Conservation (phyloP, 2,888 invertebrate species). For the Cactoblastis cactorum region DNA sequence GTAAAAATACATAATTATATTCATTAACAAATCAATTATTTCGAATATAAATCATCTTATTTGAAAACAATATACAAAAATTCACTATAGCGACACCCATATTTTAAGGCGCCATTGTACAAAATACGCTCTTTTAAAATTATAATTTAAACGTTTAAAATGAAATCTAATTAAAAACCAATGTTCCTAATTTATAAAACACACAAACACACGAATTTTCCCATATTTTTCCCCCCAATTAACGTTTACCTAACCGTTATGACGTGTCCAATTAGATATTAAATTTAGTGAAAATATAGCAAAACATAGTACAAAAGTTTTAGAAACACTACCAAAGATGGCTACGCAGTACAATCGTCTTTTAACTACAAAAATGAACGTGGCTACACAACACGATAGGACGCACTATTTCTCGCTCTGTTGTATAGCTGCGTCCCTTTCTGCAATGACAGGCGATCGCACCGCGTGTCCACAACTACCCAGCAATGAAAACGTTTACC, state of each 20-base stretch:
- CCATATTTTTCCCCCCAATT: slow-evolving; percentile 48
- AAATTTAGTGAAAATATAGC: slow-evolving; percentile 77
- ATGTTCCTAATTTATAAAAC: slow-evolving; percentile 28
- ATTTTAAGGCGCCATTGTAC: slow-evolving; percentile 53
- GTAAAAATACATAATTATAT: slow-evolving; percentile 76
- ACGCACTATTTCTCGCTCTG: neutral
- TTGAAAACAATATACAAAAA: slow-evolving; percentile 71
- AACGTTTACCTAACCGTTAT: slow-evolving; percentile 52
- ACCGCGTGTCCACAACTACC: slow-evolving; percentile 44
- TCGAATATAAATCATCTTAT: slow-evolving; percentile 71
- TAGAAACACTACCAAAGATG: slow-evolving; percentile 65
- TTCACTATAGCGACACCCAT: slow-evolving; percentile 50
- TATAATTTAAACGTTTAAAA: slow-evolving; percentile 38
- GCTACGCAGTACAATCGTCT: neutral
- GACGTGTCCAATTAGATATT: slow-evolving; percentile 74
- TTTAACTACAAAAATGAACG: neutral
- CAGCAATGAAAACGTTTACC: slow-evolving; percentile 70
- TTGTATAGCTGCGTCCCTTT: neutral
- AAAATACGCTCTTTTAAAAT: slow-evolving; percentile 63
- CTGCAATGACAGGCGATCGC: neutral
- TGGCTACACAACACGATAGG: neutral
- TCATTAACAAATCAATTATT: slow-evolving; percentile 70
- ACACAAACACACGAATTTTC: slow-evolving; percentile 30
- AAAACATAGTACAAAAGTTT: slow-evolving; percentile 79
- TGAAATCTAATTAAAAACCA: slow-evolving; percentile 26